These are phyloP conservation scores for Gallinago stenura DNA, from an alignment of 2,797 vertebrate species.

Conservation along the genomic window DNA sequence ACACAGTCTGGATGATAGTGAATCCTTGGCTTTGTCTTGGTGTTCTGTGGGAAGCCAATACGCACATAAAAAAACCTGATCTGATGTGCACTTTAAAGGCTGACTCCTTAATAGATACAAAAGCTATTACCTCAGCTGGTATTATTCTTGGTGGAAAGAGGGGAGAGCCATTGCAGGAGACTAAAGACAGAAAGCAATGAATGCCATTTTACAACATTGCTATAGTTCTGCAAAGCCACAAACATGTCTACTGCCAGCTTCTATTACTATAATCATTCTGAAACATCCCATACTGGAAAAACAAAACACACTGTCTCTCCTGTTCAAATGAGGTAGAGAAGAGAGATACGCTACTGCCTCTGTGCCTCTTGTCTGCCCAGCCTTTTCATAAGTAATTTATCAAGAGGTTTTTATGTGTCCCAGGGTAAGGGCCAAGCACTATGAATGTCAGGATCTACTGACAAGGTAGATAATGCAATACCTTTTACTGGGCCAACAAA, in stretches of 20 bases:
- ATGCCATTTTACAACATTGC: not conserved
- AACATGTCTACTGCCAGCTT: not conserved
- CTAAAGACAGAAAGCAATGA: not conserved
- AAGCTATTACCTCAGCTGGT: not conserved
- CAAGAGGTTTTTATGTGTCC: not conserved
- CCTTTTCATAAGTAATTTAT: conserved; percentile 11
- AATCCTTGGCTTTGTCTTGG: not conserved
- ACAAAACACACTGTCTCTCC: not conserved
- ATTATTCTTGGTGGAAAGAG: not conserved
- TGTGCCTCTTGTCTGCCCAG: not conserved
- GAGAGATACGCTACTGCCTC: not conserved
- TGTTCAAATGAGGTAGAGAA: not conserved
- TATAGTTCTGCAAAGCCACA: not conserved
- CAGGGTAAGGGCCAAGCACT: conserved; percentile 18
- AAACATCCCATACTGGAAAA: not conserved
- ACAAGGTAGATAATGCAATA: conserved; percentile 21
- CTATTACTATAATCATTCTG: not conserved
- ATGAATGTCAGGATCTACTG: conserved; percentile 28
- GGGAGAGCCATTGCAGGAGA: accelerated
- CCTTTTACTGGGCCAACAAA: conserved; percentile 32
- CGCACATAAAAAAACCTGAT: not conserved
- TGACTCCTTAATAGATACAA: not conserved
- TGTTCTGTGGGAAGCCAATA: not conserved
- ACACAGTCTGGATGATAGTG: not conserved
- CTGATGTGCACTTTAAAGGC: not conserved